Evolutionary conservation across 2,113 vertebrate genomes (phyloP).

Genomic region (Tupaia tana): DNA sequence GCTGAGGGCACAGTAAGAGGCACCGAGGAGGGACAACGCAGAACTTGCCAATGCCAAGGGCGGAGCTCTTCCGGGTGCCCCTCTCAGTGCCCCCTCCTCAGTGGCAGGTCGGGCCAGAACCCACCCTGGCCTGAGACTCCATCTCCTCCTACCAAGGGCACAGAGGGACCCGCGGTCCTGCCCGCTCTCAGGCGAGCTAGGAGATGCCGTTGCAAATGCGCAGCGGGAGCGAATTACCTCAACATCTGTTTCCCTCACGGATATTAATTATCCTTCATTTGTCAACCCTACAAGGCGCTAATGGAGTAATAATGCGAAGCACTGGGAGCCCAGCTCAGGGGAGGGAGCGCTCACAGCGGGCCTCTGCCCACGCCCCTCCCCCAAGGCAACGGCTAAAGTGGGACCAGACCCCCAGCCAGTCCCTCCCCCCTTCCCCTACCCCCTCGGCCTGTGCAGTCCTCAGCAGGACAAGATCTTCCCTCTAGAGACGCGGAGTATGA

Average conservation of each 20-base stretch:
- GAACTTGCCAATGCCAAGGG: neutral
- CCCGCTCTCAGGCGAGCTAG: slow-evolving; percentile 36
- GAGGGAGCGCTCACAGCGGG: neutral
- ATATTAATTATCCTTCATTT: slow-evolving; percentile 85
- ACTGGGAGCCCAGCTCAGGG: slow-evolving; percentile 62
- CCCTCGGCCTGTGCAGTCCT: neutral
- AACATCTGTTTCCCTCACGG: slow-evolving; percentile 84
- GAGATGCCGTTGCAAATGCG: slow-evolving; percentile 66
- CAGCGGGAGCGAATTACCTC: slow-evolving; percentile 81
- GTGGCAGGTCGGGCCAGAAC: neutral
- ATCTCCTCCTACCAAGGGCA: slow-evolving; percentile 49
- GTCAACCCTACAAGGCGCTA: slow-evolving; percentile 83
- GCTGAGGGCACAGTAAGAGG: neutral
- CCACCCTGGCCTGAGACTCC: neutral
- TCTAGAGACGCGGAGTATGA: neutral
- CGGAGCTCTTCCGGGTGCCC: neutral
- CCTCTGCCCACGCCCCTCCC: neutral
- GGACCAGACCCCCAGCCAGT: neutral
- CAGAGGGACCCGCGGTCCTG: neutral
- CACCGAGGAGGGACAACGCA: neutral
- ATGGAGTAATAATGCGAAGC: slow-evolving; percentile 81
- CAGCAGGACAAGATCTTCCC: neutral
- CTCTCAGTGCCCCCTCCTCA: neutral
- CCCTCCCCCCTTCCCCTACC: neutral
- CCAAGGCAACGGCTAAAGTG: too few relatives aligned